phyloP scores from a whole-genome alignment of 2,888 invertebrate genomes.

The Timandra comae region DNA sequence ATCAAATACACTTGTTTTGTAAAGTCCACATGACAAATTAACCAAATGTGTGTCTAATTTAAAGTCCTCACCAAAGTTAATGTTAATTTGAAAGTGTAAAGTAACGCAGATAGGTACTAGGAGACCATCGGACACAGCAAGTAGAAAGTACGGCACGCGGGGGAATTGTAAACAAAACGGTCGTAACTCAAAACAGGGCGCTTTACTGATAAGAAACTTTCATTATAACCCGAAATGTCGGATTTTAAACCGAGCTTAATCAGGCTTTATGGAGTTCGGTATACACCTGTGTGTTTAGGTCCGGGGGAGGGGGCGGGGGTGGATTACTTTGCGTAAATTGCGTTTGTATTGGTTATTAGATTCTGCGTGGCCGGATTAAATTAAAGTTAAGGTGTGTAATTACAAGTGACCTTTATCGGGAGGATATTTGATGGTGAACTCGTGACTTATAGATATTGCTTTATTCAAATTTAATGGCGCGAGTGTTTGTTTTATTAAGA shows the following conservation, averaged over 20 bases:
- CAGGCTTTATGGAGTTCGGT: slow-evolving; percentile 54
- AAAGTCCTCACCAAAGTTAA: too few relatives aligned
- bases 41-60: too few relatives aligned
- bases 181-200: slow-evolving; percentile 68
- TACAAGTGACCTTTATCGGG: slow-evolving; percentile 24
- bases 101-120: slow-evolving; percentile 25
- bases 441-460: slow-evolving; percentile 10
- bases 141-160: slow-evolving; percentile 22
- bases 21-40: too few relatives aligned
- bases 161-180: slow-evolving; percentile 42
- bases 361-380: slow-evolving; percentile 40
- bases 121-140: slow-evolving; percentile 16
- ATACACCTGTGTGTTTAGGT: slow-evolving; percentile 70
- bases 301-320: slow-evolving; percentile 7
- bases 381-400: slow-evolving; percentile 30
- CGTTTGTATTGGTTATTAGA: slow-evolving; percentile 57
- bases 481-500: slow-evolving; percentile 4
- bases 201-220: slow-evolving; percentile 72
- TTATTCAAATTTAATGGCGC: slow-evolving; percentile 5
- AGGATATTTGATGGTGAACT: slow-evolving; percentile 17
- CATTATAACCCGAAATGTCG: slow-evolving; percentile 67
- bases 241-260: slow-evolving; percentile 74
- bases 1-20: slow-evolving; percentile 24
- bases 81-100: slow-evolving; percentile 13
- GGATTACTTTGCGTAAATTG: slow-evolving; percentile 64